Base-by-base conservation (phyloP, 2,797 vertebrate genomes). In the Melopsittacus undulatus region DNA sequence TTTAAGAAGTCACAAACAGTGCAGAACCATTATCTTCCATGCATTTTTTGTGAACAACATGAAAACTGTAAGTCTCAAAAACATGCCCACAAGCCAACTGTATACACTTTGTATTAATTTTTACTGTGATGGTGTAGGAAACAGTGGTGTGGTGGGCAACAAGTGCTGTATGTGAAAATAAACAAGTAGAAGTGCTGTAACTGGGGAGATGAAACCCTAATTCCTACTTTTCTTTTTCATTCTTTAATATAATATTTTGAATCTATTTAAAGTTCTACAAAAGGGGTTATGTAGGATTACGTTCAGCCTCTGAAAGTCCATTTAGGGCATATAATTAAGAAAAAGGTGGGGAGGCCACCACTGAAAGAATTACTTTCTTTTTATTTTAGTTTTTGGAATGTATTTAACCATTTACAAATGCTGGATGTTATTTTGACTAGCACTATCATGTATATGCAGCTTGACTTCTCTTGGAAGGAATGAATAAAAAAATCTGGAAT, bases 201-300 rank as follows among this genome's bases (percentile, higher is more conserved):
- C 17, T 30, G 4, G 15, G 8, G 82, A 95, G n/a, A 94, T 93
- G 94, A 95, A 96, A 96, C n/a, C 59, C 21, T 82, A 94, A 96
- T 91, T 95, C 13, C 7, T 83, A 63, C 45, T 72, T 97, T 63
- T 94, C 24, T 57, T 80, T 97, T 89, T 86, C 23, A 59, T 80
- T 86, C 23, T 87, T 74, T 63, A 89, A 20, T 82, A 75, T 21
- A 89, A 74, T 83, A 93, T 93, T 95, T 94, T 96, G 72, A 94
- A 68, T 32, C 9, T 92, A 93, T 96, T 87, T 95, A 88, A 87
- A 87, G 5, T 78, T 90, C n/a, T 87, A 63, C 7, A 91, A 81
- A 92, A 89, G 24, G 9, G 36, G 40, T 48, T 94, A 54, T 46
- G 73, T 83, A 49, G 26, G 32, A 89, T 87, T 97, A 95, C 91